Base-by-base conservation (phyloP, 2,888 invertebrate species). In the Dioctria linearis region DNA sequence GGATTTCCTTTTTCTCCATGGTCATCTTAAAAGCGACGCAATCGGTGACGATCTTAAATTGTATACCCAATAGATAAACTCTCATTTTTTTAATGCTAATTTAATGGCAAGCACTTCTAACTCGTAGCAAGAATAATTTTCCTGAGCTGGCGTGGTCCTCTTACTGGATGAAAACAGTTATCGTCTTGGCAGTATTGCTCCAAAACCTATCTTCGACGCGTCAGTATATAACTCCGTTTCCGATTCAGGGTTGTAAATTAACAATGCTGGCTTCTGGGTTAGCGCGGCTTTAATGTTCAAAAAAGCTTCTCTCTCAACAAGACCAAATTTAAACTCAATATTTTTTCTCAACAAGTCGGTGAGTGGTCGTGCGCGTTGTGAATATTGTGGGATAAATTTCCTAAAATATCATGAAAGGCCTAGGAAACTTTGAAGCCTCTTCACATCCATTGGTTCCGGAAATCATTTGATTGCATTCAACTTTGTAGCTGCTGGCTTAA, bases 41-140 rank as follows among this genome's bases (percentile, higher is more conserved):
- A 25, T 25, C 25, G 25, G 25, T 25, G 25, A 25, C 25, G 25
- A 25, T 25, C 25, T 25, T 25, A 25, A 25, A 25, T 25, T 25
- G 25, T 25, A 25, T 25, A 25, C 25, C 25, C 25, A 25, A 25
- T 25, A 25, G 2, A 25, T 25, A 25, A 25, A 25, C 25, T 25
- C 25, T 0, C 25, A 25, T 25, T 25, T 2, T 25, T 25, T 25
- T 5, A 84, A 66, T 0, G 82, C 82, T 51, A 75, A 42, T 5
- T 83, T 54, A 3, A 84, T 71, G 0, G 83, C 84, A 9, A 83
- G 46, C 0, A 83, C 83, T 51, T 84, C 82, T 1, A 81, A 61
- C 61, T 87, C 86, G 78, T 86, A 87, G 54, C 84, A 84, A 67
- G 85, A 84, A 80, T 85, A 86, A 5, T 84, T 75, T 40, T 83